Evolutionary conservation across 1,140 invertebrate species (phyloP), one percentile per base, ranked within the genome.

Genomic region (Hestina assimilis): DNA sequence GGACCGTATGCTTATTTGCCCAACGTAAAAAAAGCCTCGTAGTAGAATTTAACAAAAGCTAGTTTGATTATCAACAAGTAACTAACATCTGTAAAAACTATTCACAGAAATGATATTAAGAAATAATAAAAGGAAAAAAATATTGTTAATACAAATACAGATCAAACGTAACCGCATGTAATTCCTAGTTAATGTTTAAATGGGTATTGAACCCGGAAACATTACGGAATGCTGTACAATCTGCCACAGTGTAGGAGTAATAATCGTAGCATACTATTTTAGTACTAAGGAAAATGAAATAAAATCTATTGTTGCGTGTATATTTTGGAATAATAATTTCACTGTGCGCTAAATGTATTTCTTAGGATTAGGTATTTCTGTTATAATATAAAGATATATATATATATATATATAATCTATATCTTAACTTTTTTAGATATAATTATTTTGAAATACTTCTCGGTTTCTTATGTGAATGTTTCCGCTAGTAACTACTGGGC

Each of bases 181-280:
- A 20, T 59, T 19, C 21, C 43, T 56, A 38, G 46, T 11, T 2
- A 35, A 41, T 48, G 46, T 59, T 59, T 46, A 51, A 59, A 28
- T 46, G 56, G 48, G 41, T 52, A 51, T 46, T 59, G 56, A 59
- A 59, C 57, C 57, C 57, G 57, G 57, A 59, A n/a, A 59, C 48
- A 47, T 42, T 57, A 43, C 38, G 35, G 42, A 54, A 54, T 38
- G 45, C 24, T 6, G 15, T 24, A 50, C 46, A 57, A 26, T 43
- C 17, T 12, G 12, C 55, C 43, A 50, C 20, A 54, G 9, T 51
- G 23, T 46, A 46, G 3, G 3, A 46, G 26, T n/a, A 17, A 26
- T 38, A 50, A 43, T 41, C 24, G 23, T 23, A 19, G 38, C 38
- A 43, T 11, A 24, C 45, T 40, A 50, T 50, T 33, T 43, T 50